Conservation (phyloP, 2,113 vertebrate species). For the Otus sunia region DNA sequence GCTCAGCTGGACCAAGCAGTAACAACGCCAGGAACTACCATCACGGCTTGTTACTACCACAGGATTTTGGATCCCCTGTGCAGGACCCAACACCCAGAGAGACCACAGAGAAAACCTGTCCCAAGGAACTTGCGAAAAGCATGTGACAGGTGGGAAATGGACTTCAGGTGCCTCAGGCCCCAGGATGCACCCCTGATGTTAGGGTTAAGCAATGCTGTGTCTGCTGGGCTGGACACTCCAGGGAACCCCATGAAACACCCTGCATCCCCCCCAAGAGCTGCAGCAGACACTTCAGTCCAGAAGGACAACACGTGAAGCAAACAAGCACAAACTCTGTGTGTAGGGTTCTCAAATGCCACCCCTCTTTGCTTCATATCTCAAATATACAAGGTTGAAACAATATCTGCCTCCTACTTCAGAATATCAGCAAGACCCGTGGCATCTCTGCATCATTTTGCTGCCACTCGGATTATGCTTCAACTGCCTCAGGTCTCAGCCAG, state of each 20-base stretch:
- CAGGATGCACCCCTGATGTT: background rate
- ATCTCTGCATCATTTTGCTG: background rate
- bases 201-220: background rate
- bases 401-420: background rate
- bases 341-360: background rate
- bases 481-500: background rate
- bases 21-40: background rate
- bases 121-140: background rate
- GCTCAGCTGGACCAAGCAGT: background rate
- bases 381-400: accelerated
- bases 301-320: accelerated
- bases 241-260: background rate
- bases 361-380: background rate
- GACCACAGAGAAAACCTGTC: background rate
- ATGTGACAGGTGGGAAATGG: background rate
- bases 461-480: background rate
- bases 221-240: background rate
- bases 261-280: background rate
- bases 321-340: background rate
- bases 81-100: background rate
- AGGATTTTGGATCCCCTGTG: background rate
- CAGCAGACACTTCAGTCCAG: background rate
- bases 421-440: accelerated
- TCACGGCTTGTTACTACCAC: accelerated
- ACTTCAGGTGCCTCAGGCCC: background rate